Conservation (phyloP, 2,797 vertebrate genomes). For the Helostoma temminkii region DNA sequence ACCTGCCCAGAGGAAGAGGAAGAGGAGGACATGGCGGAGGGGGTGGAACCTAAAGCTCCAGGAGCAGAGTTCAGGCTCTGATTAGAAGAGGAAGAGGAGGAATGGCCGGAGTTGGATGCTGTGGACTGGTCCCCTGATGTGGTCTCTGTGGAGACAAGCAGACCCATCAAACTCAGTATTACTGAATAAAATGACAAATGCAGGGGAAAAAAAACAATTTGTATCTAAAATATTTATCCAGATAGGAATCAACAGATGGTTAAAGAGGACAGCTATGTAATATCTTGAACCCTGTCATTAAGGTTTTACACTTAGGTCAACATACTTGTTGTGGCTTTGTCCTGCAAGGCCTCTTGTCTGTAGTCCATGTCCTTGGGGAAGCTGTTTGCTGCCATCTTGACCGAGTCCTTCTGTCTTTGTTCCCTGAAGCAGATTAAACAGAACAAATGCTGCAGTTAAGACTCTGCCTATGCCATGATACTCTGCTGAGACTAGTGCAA, state of each 20-base stretch:
- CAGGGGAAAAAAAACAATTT: no score
- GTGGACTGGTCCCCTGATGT: constrained; percentile 91
- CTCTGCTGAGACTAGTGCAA: background rate
- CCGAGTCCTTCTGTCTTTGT: constrained; percentile 96
- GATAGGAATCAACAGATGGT: background rate
- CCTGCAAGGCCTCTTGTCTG: constrained; percentile 99
- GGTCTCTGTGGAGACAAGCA: constrained; percentile 85
- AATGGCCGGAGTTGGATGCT: constrained; percentile 83
- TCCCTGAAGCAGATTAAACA: constrained; percentile 84
- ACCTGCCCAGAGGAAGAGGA: constrained; percentile 85
- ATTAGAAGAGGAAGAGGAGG: constrained; percentile 89
- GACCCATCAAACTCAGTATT: background rate
- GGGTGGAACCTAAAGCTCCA: constrained; percentile 79
- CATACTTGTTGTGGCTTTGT: constrained; percentile 86
- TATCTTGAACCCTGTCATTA: background rate
- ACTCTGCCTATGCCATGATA: background rate
- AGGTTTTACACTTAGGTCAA: background rate
- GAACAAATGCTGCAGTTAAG: background rate
- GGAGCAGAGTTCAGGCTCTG: constrained; percentile 80
- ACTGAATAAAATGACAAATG: no score
- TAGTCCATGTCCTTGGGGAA: constrained; percentile 99
- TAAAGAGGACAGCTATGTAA: background rate
- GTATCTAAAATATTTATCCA: no score
- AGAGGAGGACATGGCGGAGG: constrained; percentile 82
- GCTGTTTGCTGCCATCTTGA: constrained; percentile 95